These are phyloP conservation scores for Mimachlamys varia DNA, from an alignment of 2,888 invertebrate genomes.

Conservation along the genomic window DNA sequence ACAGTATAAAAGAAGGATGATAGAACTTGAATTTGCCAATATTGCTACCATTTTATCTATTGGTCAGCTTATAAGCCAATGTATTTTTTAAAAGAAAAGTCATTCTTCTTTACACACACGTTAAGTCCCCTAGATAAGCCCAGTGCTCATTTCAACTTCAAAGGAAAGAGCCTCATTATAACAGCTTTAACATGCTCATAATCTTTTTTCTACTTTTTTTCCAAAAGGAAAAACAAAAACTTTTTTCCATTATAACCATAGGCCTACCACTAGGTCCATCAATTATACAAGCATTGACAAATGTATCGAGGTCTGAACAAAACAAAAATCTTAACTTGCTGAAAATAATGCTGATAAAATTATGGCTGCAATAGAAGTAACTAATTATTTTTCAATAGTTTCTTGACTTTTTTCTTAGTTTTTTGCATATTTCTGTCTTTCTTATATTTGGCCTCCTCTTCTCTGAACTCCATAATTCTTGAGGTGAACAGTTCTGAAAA, in stretches of 20 bases:
- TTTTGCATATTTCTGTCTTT: slow-evolving; percentile 47
- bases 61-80: too few relatives aligned
- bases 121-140: too few relatives aligned
- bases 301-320: background rate
- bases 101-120: too few relatives aligned
- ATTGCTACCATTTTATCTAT: too few relatives aligned
- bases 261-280: background rate
- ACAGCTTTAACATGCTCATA: too few relatives aligned
- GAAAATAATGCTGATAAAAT: slow-evolving; percentile 8
- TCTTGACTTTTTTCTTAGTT: slow-evolving; percentile 46
- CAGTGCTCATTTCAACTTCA: too few relatives aligned
- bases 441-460: slow-evolving; percentile 47
- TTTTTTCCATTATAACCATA: too few relatives aligned
- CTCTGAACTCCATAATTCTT: slow-evolving; percentile 56
- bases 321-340: background rate
- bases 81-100: too few relatives aligned
- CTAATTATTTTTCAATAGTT: slow-evolving; percentile 41
- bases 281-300: background rate
- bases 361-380: background rate
- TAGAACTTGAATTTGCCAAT: too few relatives aligned
- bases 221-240: too few relatives aligned
- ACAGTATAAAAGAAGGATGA: background rate
- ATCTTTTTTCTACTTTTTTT: too few relatives aligned
- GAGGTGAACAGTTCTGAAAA: slow-evolving; percentile 63
- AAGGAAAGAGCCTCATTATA: too few relatives aligned